These are phyloP conservation scores for Thaumatotibia leucotreta DNA, from an alignment of 1,140 invertebrate species.

Conservation along the genomic window DNA sequence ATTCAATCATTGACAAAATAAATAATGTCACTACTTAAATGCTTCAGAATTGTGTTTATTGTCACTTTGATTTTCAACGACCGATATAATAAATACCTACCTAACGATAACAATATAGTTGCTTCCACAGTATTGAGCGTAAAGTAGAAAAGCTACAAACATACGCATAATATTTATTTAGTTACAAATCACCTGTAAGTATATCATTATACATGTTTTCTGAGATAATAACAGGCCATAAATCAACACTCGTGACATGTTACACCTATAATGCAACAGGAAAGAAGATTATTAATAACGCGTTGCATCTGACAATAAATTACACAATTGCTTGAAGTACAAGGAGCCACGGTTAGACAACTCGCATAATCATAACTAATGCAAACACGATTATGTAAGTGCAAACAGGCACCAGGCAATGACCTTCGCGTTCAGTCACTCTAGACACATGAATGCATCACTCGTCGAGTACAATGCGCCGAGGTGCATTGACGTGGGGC, in stretches of 20 bases:
- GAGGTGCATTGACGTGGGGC: constrained; percentile 50
- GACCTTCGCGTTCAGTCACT: constrained; percentile 47
- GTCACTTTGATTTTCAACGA: no score
- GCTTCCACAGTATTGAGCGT: not conserved
- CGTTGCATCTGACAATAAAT: constrained; percentile 2
- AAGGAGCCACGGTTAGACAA: constrained; percentile 30
- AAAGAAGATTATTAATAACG: not conserved
- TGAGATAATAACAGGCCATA: not conserved
- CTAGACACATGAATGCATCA: constrained; percentile 65
- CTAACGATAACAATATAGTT: not conserved
- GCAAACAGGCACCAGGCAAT: constrained; percentile 58
- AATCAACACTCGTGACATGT: not conserved
- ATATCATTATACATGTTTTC: not conserved
- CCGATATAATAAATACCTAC: no score
- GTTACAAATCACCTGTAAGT: no score
- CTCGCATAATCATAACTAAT: constrained; percentile 45
- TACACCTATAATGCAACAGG: not conserved
- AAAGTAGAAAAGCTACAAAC: not conserved
- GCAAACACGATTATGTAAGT: constrained; percentile 63
- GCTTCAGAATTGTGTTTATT: no score
- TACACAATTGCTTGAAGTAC: not conserved
- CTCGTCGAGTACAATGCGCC: constrained; percentile 59
- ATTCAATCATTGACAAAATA: no score
- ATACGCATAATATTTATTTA: no score
- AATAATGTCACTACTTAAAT: no score